These are phyloP conservation scores for Ptychodera flava DNA, from an alignment of 35 echinoderm and acorn worm species.

Conservation along the genomic window DNA sequence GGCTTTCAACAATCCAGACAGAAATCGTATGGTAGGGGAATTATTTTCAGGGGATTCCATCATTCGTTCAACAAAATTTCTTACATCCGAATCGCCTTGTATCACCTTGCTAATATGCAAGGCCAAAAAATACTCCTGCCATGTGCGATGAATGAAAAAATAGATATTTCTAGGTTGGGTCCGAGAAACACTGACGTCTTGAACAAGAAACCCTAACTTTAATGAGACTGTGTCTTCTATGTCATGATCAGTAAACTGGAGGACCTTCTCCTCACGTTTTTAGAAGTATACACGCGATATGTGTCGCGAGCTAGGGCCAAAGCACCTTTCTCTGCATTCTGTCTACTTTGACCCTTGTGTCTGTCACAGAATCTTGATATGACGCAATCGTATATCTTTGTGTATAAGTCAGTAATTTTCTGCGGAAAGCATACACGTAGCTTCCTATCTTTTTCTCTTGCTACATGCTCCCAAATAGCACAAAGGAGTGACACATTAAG, in stretches of 20 bases:
- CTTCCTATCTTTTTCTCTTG: background rate
- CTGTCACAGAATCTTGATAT: background rate
- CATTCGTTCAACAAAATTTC: background rate
- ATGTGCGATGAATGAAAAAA: background rate
- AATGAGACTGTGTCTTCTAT: background rate
- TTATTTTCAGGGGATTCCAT: background rate
- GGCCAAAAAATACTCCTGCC: background rate
- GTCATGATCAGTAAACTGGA: background rate
- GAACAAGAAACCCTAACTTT: background rate
- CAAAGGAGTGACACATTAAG: background rate
- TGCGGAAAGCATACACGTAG: background rate
- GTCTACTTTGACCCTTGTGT: background rate
- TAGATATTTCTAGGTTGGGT: background rate
- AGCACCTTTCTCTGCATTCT: background rate
- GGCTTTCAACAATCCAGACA: background rate
- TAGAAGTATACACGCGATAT: background rate
- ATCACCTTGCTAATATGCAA: background rate
- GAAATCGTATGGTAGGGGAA: background rate
- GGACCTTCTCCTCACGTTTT: background rate
- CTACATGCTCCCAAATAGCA: background rate
- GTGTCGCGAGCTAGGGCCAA: background rate
- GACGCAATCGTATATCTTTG: background rate
- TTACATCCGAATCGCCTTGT: background rate
- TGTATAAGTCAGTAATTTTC: background rate
- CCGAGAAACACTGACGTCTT: background rate